phyloP scores from a whole-genome alignment of 2,888 invertebrate species.

The Platerodrilus igneus region DNA sequence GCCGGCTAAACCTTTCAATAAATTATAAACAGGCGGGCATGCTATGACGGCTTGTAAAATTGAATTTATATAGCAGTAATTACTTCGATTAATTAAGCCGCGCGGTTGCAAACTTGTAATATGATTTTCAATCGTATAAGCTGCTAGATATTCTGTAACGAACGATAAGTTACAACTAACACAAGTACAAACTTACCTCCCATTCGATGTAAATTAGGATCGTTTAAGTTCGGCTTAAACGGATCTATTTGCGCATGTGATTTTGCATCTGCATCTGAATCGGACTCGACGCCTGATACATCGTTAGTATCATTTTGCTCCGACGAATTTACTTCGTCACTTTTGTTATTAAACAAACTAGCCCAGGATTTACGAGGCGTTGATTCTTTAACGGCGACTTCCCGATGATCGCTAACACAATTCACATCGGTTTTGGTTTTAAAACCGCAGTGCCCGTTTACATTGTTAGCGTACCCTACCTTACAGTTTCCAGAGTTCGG shows the following conservation, averaged over 20 bases:
- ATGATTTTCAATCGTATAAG: constrained; percentile 72
- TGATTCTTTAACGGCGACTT: constrained; percentile 6
- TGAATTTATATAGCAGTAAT: constrained; percentile 96
- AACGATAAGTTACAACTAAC: constrained; percentile 18
- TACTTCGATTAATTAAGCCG: constrained; percentile 88
- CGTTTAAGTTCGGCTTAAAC: constrained; percentile 52
- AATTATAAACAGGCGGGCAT: constrained; percentile 92
- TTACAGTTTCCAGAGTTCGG: no score
- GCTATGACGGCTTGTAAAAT: constrained; percentile 90
- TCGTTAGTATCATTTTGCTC: constrained; percentile 42
- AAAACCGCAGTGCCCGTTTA: not conserved
- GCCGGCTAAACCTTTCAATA: constrained; percentile 73
- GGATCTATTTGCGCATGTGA: constrained; percentile 39
- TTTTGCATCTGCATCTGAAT: constrained; percentile 6
- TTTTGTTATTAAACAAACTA: constrained; percentile 53
- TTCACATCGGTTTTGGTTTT: constrained; percentile 1
- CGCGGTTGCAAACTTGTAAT: constrained; percentile 79
- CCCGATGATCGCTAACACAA: constrained; percentile 3
- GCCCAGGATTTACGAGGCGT: constrained; percentile 60
- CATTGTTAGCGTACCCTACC: not conserved
- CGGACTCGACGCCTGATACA: constrained; percentile 50
- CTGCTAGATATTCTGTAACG: constrained; percentile 67
- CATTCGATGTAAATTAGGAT: constrained; percentile 65
- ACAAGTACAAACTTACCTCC: constrained; percentile 55
- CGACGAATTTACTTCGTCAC: not conserved